phyloP scores from a whole-genome alignment of 1,140 invertebrate species.

The Drosophila kohkoa region DNA sequence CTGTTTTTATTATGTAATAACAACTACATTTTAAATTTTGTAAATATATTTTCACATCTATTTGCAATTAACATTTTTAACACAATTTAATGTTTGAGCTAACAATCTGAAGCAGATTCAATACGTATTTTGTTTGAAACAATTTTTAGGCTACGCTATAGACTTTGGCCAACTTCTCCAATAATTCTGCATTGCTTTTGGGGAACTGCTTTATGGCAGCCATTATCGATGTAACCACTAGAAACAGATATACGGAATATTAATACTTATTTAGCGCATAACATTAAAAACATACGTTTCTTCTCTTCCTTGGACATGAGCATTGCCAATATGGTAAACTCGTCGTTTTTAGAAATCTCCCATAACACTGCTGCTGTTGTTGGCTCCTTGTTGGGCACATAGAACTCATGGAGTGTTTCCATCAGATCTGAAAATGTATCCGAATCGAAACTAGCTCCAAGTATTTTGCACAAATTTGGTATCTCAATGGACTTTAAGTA shows the following conservation, averaged over 20 bases:
- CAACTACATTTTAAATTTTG: background rate
- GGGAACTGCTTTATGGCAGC: slow-evolving; percentile 53
- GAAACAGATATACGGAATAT: slow-evolving; percentile 8
- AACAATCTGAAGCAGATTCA: slow-evolving; percentile 57
- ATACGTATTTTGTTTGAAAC: slow-evolving; percentile 43
- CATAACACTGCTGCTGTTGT: slow-evolving; percentile 57
- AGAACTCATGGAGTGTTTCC: slow-evolving; percentile 66
- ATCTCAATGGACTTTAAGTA: slow-evolving; percentile 75
- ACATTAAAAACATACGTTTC: slow-evolving; percentile 46
- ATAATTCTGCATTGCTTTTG: slow-evolving; percentile 38
- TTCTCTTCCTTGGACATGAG: slow-evolving; percentile 76
- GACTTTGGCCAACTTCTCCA: slow-evolving; percentile 47
- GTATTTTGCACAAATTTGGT: slow-evolving; percentile 63
- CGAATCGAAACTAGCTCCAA: slow-evolving; percentile 78
- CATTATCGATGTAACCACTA: slow-evolving; percentile 62
- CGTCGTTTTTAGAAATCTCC: slow-evolving; percentile 72
- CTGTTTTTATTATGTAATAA: slow-evolving; percentile 1
- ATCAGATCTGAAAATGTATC: slow-evolving; percentile 70
- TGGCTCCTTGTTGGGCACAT: slow-evolving; percentile 72
- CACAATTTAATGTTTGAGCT: slow-evolving; percentile 43
- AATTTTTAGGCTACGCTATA: slow-evolving; percentile 45
- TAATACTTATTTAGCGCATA: background rate
- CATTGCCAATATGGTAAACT: slow-evolving; percentile 71
- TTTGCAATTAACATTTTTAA: slow-evolving; percentile 25
- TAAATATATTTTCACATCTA: slow-evolving; percentile 24